phyloP scores from a whole-genome alignment of 64 coral and sea anemone species.

The Montipora sp. region DNA sequence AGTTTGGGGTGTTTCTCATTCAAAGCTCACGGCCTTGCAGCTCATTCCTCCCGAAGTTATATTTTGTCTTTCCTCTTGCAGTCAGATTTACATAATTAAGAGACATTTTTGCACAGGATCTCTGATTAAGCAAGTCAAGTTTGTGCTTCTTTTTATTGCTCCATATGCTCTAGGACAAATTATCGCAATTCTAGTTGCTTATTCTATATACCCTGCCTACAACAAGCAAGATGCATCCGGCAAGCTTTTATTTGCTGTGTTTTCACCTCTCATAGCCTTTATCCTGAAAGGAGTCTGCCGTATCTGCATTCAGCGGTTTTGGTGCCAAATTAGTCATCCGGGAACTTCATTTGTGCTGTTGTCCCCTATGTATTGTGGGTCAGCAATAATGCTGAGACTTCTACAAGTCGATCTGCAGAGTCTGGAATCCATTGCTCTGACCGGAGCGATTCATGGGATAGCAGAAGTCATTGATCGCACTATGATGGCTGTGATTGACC shows the following conservation, averaged over 20 bases:
- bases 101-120: neutral
- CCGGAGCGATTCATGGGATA: conserved; percentile 10
- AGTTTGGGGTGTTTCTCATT: conserved; percentile 2
- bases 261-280: neutral
- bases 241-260: conserved; percentile 3
- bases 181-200: neutral
- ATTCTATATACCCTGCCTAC: neutral
- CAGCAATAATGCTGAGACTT: conserved; percentile 17
- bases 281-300: neutral
- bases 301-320: conserved; percentile 21
- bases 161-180: neutral
- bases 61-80: neutral
- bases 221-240: conserved; percentile 11
- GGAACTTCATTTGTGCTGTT: conserved; percentile 23
- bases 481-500: neutral
- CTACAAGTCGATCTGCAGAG: conserved; percentile 24
- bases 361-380: conserved; percentile 8
- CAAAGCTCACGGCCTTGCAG: neutral
- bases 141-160: neutral
- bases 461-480: conserved; percentile 25
- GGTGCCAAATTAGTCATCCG: conserved; percentile 22
- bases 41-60: neutral
- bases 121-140: neutral
- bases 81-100: neutral
- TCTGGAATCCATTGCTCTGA: conserved; percentile 15